Evolutionary conservation across 1,140 invertebrate genomes (phyloP).

Genomic region (Euura lappo): DNA sequence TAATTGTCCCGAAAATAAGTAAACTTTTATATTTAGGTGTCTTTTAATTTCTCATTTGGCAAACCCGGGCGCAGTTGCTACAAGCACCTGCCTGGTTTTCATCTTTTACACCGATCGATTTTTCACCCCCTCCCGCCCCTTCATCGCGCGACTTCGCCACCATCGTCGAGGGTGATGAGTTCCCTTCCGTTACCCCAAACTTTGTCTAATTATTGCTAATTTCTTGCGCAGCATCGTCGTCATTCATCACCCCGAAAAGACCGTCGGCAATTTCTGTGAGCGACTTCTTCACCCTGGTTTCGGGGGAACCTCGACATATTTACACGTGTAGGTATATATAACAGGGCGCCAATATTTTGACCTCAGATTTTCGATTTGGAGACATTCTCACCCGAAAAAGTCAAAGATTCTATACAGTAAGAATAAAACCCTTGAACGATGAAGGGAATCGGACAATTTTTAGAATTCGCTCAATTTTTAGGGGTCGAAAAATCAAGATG

Average conservation of each 20-base stretch:
- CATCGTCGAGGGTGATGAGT: background rate
- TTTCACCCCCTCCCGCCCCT: background rate
- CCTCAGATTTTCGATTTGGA: too few species aligned
- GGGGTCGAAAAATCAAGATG: too few species aligned
- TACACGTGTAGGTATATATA: too few species aligned
- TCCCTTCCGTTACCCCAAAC: background rate
- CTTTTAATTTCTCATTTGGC: slow-evolving; percentile 5
- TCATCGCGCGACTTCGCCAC: background rate
- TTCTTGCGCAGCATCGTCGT: background rate
- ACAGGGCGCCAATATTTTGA: too few species aligned
- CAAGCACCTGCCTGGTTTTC: background rate
- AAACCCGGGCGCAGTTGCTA: background rate
- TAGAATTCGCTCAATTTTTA: too few species aligned
- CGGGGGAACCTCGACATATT: too few species aligned
- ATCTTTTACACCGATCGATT: slow-evolving; percentile 3
- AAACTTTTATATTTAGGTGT: slow-evolving; percentile 2
- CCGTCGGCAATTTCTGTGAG: background rate
- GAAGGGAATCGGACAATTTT: too few species aligned
- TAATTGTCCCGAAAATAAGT: slow-evolving; percentile 6
- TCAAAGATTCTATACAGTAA: too few species aligned
- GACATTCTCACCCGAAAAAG: too few species aligned
- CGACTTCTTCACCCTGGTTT: background rate
- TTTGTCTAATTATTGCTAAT: slow-evolving; percentile 7
- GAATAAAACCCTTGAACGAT: too few species aligned
- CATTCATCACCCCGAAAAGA: background rate